Evolutionary conservation across 2,797 vertebrate species (phyloP).

Genomic region (Anguilla obscura): DNA sequence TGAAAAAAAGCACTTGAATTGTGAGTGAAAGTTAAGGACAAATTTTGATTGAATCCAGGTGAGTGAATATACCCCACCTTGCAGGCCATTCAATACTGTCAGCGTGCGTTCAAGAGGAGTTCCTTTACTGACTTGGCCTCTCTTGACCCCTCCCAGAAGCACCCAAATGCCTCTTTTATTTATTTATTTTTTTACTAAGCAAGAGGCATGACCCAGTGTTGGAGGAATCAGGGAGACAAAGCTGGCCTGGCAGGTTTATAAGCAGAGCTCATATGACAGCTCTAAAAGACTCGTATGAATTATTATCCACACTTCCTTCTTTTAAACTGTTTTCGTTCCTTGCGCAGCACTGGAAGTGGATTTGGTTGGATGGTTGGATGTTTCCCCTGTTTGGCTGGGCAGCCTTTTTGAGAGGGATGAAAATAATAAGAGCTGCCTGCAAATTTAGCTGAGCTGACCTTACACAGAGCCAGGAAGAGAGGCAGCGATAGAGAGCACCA

Average conservation of each 20-base stretch:
- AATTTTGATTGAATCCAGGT: neutral
- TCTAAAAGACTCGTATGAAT: neutral
- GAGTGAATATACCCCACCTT: neutral
- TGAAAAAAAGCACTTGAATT: neutral
- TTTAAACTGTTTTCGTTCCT: neutral
- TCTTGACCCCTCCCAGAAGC: neutral
- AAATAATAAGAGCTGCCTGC: neutral
- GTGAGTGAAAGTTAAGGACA: neutral
- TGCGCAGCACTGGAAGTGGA: neutral
- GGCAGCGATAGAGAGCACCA: neutral
- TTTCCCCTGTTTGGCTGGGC: neutral
- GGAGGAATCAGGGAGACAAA: neutral
- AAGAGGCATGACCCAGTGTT: neutral
- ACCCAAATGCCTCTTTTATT: neutral
- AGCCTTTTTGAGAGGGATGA: neutral
- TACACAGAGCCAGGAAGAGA: neutral
- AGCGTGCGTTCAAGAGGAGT: neutral
- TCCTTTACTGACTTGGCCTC: neutral
- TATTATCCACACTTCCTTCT: neutral
- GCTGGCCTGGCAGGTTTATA: neutral
- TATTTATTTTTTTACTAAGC: neutral
- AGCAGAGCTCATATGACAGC: neutral
- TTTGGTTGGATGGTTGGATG: neutral
- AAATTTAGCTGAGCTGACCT: neutral
- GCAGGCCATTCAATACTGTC: neutral